Evolutionary conservation across 2,888 invertebrate species (phyloP).

Genomic region (Caenorhabditis imperialis): DNA sequence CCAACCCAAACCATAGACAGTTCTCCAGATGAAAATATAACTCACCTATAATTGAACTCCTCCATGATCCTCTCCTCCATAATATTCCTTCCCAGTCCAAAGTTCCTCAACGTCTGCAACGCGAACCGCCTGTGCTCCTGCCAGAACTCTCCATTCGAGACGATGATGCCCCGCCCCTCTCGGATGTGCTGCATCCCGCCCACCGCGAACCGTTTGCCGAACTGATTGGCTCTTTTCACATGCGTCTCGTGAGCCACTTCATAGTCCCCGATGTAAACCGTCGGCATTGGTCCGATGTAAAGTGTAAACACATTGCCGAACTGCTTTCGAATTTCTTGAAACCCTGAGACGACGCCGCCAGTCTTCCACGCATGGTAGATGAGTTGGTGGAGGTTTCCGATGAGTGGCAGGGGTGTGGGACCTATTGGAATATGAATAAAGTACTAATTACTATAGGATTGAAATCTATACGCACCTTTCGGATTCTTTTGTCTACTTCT

Average conservation of each 20-base stretch:
- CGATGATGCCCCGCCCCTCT: constrained; percentile 45
- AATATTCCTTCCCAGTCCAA: too few species aligned
- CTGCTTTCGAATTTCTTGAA: constrained; percentile 26
- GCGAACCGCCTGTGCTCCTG: too few species aligned
- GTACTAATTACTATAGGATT: too few species aligned
- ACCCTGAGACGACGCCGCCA: constrained; percentile 26
- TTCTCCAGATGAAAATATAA: neutral
- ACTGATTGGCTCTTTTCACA: constrained; percentile 20
- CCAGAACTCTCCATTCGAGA: too few species aligned
- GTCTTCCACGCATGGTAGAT: constrained; percentile 15
- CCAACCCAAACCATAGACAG: too few species aligned
- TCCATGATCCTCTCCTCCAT: too few species aligned
- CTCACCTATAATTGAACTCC: constrained; percentile 49
- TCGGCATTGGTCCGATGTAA: constrained; percentile 56
- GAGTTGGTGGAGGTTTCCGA: constrained; percentile 55
- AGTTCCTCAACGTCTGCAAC: constrained; percentile 58
- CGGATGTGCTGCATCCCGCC: constrained; percentile 36
- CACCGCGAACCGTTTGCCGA: constrained; percentile 13
- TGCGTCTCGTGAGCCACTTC: constrained; percentile 55
- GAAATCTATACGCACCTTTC: too few species aligned
- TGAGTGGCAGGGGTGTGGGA: constrained; percentile 48
- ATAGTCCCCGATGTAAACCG: constrained; percentile 51
- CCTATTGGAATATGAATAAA: too few species aligned
- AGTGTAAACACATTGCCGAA: constrained; percentile 58
- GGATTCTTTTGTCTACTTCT: constrained; percentile 4